These are phyloP conservation scores for Troilus luridus DNA, from an alignment of 2,888 invertebrate species.

Conservation along the genomic window DNA sequence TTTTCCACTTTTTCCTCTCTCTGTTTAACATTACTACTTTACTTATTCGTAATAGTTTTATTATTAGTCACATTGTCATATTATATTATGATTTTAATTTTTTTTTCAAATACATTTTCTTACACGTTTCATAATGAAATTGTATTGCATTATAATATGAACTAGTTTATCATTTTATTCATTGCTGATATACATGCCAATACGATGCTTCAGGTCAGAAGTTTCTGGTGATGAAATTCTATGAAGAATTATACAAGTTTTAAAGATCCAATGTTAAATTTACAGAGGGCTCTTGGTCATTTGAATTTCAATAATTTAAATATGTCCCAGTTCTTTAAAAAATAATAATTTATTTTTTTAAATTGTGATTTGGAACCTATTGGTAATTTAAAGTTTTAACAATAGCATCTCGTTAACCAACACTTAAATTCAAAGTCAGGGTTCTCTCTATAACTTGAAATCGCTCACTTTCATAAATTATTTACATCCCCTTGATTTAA, in stretches of 20 bases:
- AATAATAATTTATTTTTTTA: no score
- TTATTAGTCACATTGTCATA: not conserved
- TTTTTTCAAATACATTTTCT: not conserved
- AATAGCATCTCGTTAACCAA: no score
- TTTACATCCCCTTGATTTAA: no score
- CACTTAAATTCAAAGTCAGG: no score
- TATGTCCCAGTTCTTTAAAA: no score
- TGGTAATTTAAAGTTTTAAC: no score
- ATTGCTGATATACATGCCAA: not conserved
- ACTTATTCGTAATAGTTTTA: not conserved
- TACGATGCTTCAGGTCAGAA: not conserved
- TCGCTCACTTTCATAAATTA: no score
- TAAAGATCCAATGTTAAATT: not conserved
- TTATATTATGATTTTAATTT: not conserved
- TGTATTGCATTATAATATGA: not conserved
- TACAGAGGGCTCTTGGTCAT: no score
- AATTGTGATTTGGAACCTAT: no score
- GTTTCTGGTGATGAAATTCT: not conserved
- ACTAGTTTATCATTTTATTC: not conserved
- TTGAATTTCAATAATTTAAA: no score
- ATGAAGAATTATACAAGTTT: not conserved
- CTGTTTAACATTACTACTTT: not conserved
- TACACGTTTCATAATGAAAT: not conserved
- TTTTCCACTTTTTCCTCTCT: not conserved
- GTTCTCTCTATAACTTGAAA: no score